phyloP scores from a whole-genome alignment of 2,113 vertebrate species.

The Corythoichthys intestinalis region DNA sequence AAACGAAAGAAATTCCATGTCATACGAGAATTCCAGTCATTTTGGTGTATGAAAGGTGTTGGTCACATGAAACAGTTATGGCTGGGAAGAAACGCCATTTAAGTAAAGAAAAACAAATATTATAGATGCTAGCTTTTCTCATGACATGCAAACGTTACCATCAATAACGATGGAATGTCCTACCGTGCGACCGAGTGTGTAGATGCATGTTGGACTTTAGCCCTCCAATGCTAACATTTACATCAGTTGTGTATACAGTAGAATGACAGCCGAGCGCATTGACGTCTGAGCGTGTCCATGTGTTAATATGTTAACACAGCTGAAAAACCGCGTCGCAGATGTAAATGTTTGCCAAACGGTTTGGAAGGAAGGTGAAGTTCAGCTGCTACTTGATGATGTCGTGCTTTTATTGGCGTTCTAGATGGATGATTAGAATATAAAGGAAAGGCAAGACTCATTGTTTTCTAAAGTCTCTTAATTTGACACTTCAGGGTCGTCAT shows the following conservation, averaged over 20 bases:
- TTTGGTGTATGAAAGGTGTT: too few species aligned
- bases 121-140: too few species aligned
- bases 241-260: constrained; percentile 74
- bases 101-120: too few species aligned
- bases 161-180: constrained; percentile 23
- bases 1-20: too few species aligned
- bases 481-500: not conserved
- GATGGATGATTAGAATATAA: not conserved
- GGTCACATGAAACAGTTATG: too few species aligned
- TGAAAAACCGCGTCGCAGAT: not conserved
- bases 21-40: too few species aligned
- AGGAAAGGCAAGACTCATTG: not conserved
- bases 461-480: not conserved
- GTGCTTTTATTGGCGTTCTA: not conserved
- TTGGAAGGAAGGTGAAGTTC: constrained; percentile 18
- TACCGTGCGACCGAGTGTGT: constrained; percentile 64
- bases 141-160: too few species aligned
- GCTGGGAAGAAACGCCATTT: too few species aligned
- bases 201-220: constrained; percentile 75
- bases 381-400: not conserved
- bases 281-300: constrained; percentile 77
- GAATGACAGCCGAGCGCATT: constrained; percentile 69
- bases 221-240: constrained; percentile 78
- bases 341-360: constrained; percentile 11
- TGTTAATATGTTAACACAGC: constrained; percentile 56